These are phyloP conservation scores for Seriola dumerili DNA, from an alignment of 2,113 vertebrate species.

Conservation along the genomic window DNA sequence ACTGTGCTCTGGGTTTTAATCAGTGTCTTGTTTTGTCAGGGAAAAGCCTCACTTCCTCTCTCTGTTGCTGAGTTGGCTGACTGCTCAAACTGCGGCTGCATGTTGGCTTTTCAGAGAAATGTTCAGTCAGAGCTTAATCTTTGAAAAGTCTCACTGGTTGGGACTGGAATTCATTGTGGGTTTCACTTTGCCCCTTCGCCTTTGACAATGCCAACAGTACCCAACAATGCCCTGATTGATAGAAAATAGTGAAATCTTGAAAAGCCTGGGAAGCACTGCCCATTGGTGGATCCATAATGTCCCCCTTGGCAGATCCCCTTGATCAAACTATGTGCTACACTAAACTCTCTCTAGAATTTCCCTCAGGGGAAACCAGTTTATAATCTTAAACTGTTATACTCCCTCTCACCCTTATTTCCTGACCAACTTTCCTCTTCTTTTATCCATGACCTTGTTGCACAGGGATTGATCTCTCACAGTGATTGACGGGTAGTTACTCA, in stretches of 20 bases:
- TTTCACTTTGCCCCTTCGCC: conserved; percentile 23
- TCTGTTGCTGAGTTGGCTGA: conserved; percentile 46
- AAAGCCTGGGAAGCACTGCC: conserved; percentile 13
- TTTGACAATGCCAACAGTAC: conserved; percentile 25
- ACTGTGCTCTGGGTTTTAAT: conserved; percentile 71
- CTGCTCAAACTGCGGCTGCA: conserved; percentile 19
- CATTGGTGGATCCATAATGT: background rate
- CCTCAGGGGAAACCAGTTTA: background rate
- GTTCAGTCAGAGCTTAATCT: conserved; percentile 36
- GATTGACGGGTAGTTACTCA: background rate
- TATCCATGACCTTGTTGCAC: background rate
- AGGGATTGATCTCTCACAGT: no score
- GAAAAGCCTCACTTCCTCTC: conserved; percentile 59
- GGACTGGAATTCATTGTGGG: conserved; percentile 5
- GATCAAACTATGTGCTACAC: background rate
- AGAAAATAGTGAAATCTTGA: conserved; percentile 14
- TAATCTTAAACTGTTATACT: background rate
- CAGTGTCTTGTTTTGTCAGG: conserved; percentile 63
- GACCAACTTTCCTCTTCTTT: background rate
- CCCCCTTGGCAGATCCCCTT: conserved; percentile 12
- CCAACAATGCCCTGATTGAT: conserved; percentile 47
- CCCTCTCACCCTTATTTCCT: background rate
- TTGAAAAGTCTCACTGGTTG: conserved; percentile 32
- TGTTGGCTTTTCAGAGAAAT: conserved; percentile 53
- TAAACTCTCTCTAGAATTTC: background rate